Percentiles rank a stretch among this genome's conserved stretches.
Evolutionary conservation across 2,797 vertebrate species (phyloP).

Genomic region (Melanotaenia boesemani): DNA sequence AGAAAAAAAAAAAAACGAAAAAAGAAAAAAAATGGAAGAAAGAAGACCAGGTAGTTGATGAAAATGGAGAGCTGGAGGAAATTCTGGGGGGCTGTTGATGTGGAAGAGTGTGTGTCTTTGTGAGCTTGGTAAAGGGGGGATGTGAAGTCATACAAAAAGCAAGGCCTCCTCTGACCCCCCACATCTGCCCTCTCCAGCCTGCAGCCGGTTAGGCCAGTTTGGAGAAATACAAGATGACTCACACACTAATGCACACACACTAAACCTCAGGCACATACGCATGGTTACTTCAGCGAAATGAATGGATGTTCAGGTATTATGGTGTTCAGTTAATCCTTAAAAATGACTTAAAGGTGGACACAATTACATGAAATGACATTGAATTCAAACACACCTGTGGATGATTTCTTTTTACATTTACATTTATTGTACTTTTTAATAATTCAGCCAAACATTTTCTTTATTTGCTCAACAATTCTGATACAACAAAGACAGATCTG

Average conservation of each 20-base stretch:
- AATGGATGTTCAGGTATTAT: neutral
- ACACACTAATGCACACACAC: neutral
- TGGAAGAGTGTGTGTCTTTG: slow-evolving; percentile 12
- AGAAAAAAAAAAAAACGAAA: slow-evolving; percentile 1
- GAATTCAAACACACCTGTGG: too few relatives aligned
- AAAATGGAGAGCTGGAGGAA: slow-evolving; percentile 34
- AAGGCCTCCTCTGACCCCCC: slow-evolving; percentile 23
- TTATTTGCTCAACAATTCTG: too few relatives aligned
- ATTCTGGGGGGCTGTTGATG: neutral
- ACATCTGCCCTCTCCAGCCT: slow-evolving; percentile 39
- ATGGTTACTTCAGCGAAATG: neutral
- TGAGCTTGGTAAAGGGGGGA: neutral
- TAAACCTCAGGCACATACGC: slow-evolving; percentile 1
- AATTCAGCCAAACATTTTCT: too few relatives aligned
- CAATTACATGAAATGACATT: neutral
- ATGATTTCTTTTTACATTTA: too few relatives aligned
- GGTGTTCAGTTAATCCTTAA: neutral
- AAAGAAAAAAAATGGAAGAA: neutral
- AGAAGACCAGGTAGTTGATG: slow-evolving; percentile 18
- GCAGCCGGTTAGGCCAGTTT: slow-evolving; percentile 12
- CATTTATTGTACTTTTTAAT: too few relatives aligned
- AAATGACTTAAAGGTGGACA: neutral
- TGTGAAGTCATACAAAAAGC: neutral
- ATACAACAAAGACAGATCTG: too few relatives aligned
- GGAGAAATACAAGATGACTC: slow-evolving; percentile 1